Evolutionary conservation across 2,113 vertebrate species (phyloP), one percentile per base, ranked within the genome.

Genomic region (Girardinichthys multiradiatus): DNA sequence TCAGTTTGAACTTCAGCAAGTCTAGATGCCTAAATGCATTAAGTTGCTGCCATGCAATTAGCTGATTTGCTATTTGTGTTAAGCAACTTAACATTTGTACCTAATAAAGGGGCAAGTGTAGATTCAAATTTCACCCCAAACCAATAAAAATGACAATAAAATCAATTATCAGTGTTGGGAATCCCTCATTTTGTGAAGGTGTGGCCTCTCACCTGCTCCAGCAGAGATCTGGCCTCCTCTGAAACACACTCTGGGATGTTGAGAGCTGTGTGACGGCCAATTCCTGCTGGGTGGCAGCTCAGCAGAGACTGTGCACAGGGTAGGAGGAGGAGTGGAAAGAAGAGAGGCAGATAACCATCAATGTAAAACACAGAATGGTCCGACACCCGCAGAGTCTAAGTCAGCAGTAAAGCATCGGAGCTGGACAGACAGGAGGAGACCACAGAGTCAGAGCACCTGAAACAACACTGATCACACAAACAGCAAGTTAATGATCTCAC

Each of bases 281-380:
- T 97, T 87, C 97, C 97, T 42, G 97, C 95, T 26, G 98, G 98
- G 90, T 99, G 97, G 89, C 97, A 97, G 75, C 96, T 96, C 72
- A 93, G 88, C 89, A 99, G 92, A 60, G 92, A 90, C 94, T 95
- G 87, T 11, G 64, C 31, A 10, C 63, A 45, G 79, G 62, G 81
- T 60, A 74, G 66, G 76, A 84, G 66, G 76, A 84, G 70, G 29
- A 59, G 70, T 82, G 90, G 84, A 74, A 68, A 84, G 64, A 83
- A 72, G 64, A 72, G 68, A 71, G 63, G 15, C 0, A 87, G 81
- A 89, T 88, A 80, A 74, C 21, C 28, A 82, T 88, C 77, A 77
- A 48, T 80, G 27, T 24, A 77, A 88, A 83, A 87, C 79, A 90
- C 29, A 83, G 37, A 78, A 26, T 42, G 66, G 2, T 45, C 4